Conservation (phyloP, 2,113 vertebrate genomes). For the Trochalopteron elliotii region DNA sequence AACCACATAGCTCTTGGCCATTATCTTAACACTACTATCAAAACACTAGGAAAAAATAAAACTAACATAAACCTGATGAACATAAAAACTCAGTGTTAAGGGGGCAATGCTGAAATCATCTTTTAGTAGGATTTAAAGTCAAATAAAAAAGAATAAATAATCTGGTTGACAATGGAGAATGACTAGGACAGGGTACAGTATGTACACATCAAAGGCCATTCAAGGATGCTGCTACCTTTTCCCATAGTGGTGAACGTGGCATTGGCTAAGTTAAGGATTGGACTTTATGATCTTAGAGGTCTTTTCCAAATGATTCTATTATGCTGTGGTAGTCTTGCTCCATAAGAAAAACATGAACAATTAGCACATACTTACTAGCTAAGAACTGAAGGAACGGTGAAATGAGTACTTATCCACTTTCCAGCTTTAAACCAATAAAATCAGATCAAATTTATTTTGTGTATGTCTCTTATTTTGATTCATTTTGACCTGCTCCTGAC, state of each 20-base stretch:
- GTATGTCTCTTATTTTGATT: neutral
- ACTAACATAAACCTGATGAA: neutral
- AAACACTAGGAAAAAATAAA: neutral
- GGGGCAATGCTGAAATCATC: neutral
- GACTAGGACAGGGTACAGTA: neutral
- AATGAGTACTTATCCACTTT: neutral
- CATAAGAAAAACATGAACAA: neutral
- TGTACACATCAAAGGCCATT: neutral
- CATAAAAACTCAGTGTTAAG: neutral
- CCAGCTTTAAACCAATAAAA: neutral
- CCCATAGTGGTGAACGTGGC: neutral
- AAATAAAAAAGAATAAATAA: neutral
- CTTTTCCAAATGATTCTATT: neutral
- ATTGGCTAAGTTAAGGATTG: neutral
- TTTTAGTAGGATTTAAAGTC: neutral
- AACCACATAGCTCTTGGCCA: neutral
- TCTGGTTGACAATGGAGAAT: neutral
- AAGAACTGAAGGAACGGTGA: neutral
- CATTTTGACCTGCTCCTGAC: neutral
- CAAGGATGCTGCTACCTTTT: neutral
- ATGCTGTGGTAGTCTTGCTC: neutral
- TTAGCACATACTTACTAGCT: accelerated
- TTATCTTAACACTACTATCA: neutral
- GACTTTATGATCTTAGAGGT: neutral
- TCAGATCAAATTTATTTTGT: neutral